These are phyloP conservation scores for Ancistrus triradiatus DNA, from an alignment of 2,113 vertebrate genomes.

Conservation along the genomic window DNA sequence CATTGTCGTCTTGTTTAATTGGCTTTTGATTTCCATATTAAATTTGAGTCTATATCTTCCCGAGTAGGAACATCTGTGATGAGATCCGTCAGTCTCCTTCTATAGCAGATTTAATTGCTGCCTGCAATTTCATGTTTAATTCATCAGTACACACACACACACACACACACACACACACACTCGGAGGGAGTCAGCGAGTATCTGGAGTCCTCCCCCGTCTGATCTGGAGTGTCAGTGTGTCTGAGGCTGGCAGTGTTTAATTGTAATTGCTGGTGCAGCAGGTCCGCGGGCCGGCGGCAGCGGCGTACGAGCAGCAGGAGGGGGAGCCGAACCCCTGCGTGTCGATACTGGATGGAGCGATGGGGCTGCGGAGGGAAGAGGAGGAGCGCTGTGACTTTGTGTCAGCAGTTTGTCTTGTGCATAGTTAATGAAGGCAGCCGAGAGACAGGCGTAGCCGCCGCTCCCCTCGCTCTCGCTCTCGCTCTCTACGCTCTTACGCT, in stretches of 20 bases:
- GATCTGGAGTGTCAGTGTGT: slow-evolving; percentile 34
- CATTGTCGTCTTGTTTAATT: too few relatives aligned
- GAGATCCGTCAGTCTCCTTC: slow-evolving; percentile 38
- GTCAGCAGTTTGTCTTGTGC: slow-evolving; percentile 88
- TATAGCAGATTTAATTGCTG: slow-evolving; percentile 55
- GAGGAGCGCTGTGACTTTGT: slow-evolving; percentile 70
- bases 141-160: slow-evolving; percentile 43
- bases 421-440: slow-evolving; percentile 78
- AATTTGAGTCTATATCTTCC: too few relatives aligned
- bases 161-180: slow-evolving; percentile 39
- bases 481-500: slow-evolving; percentile 59
- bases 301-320: slow-evolving; percentile 51
- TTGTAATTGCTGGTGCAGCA: slow-evolving; percentile 70
- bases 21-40: too few relatives aligned
- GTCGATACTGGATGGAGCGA: slow-evolving; percentile 36
- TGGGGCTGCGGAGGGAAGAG: slow-evolving; percentile 34
- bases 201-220: slow-evolving; percentile 24
- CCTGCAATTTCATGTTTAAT: slow-evolving; percentile 57
- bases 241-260: slow-evolving; percentile 59
- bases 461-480: slow-evolving; percentile 22
- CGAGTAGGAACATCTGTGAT: too few relatives aligned
- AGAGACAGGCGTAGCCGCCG: slow-evolving; percentile 40
- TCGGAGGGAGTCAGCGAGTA: slow-evolving; percentile 20
- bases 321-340: slow-evolving; percentile 14
- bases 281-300: slow-evolving; percentile 50